Base-by-base conservation (phyloP, 2,113 vertebrate genomes). In the Scatophagus argus region DNA sequence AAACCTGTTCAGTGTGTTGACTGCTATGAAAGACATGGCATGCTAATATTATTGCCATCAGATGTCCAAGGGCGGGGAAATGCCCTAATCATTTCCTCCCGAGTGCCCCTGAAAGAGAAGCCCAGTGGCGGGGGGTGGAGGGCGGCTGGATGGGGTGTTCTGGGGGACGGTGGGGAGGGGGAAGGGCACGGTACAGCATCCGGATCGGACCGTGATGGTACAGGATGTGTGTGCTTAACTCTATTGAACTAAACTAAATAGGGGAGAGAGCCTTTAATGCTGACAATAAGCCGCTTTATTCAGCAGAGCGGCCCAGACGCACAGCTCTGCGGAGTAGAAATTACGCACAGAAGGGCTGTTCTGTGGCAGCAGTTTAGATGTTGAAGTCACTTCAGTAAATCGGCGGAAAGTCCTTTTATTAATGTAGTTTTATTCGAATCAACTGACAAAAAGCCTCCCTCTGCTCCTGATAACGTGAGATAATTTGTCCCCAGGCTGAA, bases 41-140 rank as follows among this genome's bases (percentile, higher is more conserved):
- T 83, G 79, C 82, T 89, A 81, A 92, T 91, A 87, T 92, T 88
- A 87, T 86, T 92, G 85, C 85, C 87, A 92, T 92, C 91, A 92
- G 87, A 92, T 92, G 90, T 93, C 78, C 82, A 77, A 74, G 87
- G 89, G 89, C 71, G 83, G 82, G 71, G 87, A 84, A 77, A 82
- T 73, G 77, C 41, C 81, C 75, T 88, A 3, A 85, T 89, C 73
- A 88, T 89, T 93, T 87, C 76, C 86, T 94, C 88, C 49, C 10
- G 74, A 77, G 34, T 88, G 83, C 82, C 82, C 86, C 87, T 82
- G 89, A 90, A 92, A 92, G 77, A 88, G 65, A 76, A 79, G 60
- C 60, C 59, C 58, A 52, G 78, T 77, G 83, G 72, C 13, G 67
- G 32, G 64, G 54, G 73, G 44, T 46, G 84, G 47, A 29, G 77